Evolutionary conservation across 2,888 invertebrate species (phyloP).

Genomic region (Imbricaverruca yamaguchii): DNA sequence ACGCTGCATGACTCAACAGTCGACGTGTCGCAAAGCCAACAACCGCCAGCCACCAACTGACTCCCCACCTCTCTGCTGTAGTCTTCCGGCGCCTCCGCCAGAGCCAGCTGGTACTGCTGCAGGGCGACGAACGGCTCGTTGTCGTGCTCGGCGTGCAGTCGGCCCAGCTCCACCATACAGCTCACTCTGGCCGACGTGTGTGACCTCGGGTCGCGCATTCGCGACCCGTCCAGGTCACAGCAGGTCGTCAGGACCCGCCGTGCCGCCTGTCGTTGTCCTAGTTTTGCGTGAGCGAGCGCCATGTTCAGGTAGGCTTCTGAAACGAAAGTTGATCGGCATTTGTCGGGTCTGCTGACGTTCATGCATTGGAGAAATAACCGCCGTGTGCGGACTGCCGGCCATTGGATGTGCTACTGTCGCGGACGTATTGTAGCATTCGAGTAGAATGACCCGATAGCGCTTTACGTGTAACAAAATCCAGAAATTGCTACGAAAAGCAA

Average conservation of each 20-base stretch:
- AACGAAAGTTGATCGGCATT: no score
- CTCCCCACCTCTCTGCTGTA: background rate
- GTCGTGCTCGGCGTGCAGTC: constrained; percentile 72
- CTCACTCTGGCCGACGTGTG: constrained; percentile 84
- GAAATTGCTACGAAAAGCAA: no score
- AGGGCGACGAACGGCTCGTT: constrained; percentile 53
- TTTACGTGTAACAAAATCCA: no score
- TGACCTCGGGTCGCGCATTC: constrained; percentile 74
- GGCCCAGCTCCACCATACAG: constrained; percentile 78
- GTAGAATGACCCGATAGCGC: no score
- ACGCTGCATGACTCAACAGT: no score
- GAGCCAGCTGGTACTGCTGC: background rate
- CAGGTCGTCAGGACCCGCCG: constrained; percentile 72
- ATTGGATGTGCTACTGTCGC: no score
- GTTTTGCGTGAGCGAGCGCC: constrained; percentile 75
- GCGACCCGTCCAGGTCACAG: constrained; percentile 71
- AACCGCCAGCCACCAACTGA: no score
- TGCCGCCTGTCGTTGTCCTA: constrained; percentile 75
- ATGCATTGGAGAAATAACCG: no score
- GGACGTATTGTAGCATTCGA: no score
- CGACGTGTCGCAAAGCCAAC: no score
- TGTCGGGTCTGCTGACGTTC: no score
- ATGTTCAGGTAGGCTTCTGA: constrained; percentile 90
- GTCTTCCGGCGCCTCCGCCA: background rate
- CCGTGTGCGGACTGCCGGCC: no score